phyloP scores from a whole-genome alignment of 2,888 invertebrate species.

The Epinotia demarniana region DNA sequence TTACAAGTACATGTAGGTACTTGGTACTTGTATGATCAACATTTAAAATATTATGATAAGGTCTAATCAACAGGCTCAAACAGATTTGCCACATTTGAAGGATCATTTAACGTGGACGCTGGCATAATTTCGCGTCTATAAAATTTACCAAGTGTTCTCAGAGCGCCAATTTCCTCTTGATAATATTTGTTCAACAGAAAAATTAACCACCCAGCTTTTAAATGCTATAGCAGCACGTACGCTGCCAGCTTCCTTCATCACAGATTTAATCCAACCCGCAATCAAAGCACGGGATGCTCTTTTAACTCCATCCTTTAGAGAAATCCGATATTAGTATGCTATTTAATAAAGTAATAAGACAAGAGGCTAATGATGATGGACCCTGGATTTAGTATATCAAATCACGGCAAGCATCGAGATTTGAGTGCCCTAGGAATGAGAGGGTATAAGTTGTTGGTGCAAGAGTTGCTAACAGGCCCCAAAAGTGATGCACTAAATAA shows the following conservation, averaged over 20 bases:
- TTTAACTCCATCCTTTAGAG: slow-evolving; percentile 31
- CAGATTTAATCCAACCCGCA: slow-evolving; percentile 47
- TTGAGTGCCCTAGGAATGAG: no score
- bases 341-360: no score
- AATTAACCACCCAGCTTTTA: slow-evolving; percentile 46
- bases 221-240: slow-evolving; percentile 48
- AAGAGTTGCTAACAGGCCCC: no score
- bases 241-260: slow-evolving; percentile 47
- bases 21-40: no score
- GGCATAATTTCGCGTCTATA: slow-evolving; percentile 37
- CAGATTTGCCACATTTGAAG: not conserved
- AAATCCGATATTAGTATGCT: not conserved
- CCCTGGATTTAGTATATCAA: no score
- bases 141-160: slow-evolving; percentile 42
- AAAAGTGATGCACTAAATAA: not conserved
- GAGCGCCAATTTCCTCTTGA: slow-evolving; percentile 46
- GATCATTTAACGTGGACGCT: not conserved
- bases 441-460: no score
- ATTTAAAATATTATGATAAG: no score
- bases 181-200: slow-evolving; percentile 46
- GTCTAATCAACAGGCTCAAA: not conserved
- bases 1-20: no score
- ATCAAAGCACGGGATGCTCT: slow-evolving; percentile 45
- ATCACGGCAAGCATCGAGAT: no score
- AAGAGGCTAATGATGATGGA: no score